Evolutionary conservation across 1,140 invertebrate species (phyloP), one percentile per base, ranked within the genome.

Genomic region (Penaeus indicus): DNA sequence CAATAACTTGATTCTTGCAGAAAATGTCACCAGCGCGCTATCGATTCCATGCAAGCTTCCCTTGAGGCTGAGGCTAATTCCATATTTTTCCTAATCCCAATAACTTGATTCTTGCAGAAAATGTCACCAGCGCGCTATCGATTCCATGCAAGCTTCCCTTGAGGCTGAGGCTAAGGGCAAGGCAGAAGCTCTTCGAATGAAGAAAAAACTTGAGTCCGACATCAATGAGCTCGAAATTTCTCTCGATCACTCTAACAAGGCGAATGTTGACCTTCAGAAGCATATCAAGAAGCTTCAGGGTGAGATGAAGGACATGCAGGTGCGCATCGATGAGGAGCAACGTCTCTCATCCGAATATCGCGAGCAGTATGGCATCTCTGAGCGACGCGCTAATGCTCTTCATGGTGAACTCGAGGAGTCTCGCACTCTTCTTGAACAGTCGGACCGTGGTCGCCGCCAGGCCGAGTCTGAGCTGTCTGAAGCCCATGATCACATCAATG

Each of bases 251-350:
- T 93, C 94, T 89, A 94, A 94, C 92, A 94, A 94, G 90, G 93
- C 93, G 22, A 94, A 94, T 38, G 42, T 79, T 21, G 79, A 87
- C n/a, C 62, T 87, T 25, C 85, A 87, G 79, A 87, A 82, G 63
- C 89, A 94, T 94, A 95, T 95, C 93, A 95, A 95, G 92, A 94
- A 94, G 91, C 92, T 95, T 61, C 91, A 91, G 22, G 93, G 94
- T 91, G 94, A 94, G 91, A 94, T 95, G 91, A 94, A 94, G 91
- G 95, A 95, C 86, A 92, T 95, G 47, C 94, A 94, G 67, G 94
- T 95, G 77, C 95, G 95, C 91, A 92, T 95, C 8, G 93, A 94
- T 38, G 95, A 95, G 91, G 94, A 94, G 84, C 94, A 94, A 47
- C 90, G 91, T 61, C 87, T 91, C 87, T 93, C 94, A 3, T 94